Evolutionary conservation across 2,797 vertebrate genomes (phyloP).

Genomic region (Alfaro cultratus): DNA sequence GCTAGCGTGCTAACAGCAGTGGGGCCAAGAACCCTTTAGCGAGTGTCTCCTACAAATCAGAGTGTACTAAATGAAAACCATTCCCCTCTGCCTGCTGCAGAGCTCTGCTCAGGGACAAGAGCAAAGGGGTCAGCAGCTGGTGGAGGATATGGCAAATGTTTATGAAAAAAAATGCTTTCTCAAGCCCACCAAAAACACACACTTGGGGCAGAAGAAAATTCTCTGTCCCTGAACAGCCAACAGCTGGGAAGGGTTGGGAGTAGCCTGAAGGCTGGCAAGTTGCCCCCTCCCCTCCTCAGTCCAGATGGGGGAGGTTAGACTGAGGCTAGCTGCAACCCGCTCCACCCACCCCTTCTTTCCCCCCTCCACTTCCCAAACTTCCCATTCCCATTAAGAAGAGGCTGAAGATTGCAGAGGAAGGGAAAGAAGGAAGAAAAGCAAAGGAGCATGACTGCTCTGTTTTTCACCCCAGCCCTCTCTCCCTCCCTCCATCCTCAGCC

Average conservation of each 20-base stretch:
- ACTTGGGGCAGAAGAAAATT: slow-evolving; percentile 57
- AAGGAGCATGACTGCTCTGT: slow-evolving; percentile 96
- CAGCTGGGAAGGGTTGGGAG: slow-evolving; percentile 99
- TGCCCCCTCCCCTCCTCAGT: slow-evolving; percentile 80
- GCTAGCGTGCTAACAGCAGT: slow-evolving; percentile 85
- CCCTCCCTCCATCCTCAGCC: slow-evolving; percentile 77
- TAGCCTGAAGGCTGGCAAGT: slow-evolving; percentile 99
- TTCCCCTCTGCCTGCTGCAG: slow-evolving; percentile 73
- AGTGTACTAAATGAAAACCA: slow-evolving; percentile 94
- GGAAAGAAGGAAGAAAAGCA: slow-evolving; percentile 95
- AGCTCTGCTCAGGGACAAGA: slow-evolving; percentile 83
- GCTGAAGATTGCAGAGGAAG: slow-evolving; percentile 90
- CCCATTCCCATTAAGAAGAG: slow-evolving; percentile 97
- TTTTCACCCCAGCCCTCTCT: slow-evolving; percentile 80
- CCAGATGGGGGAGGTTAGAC: slow-evolving; percentile 99
- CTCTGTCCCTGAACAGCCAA: slow-evolving; percentile 87
- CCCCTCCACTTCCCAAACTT: slow-evolving; percentile 86
- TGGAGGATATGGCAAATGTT: slow-evolving; percentile 99
- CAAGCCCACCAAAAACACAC: slow-evolving; percentile 91
- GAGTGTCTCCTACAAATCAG: slow-evolving; percentile 82
- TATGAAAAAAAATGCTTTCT: slow-evolving; percentile 98
- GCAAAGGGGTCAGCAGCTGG: slow-evolving; percentile 97
- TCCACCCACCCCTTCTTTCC: slow-evolving; percentile 9
- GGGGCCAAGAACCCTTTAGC: slow-evolving; percentile 79
- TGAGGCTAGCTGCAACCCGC: slow-evolving; percentile 90